phyloP scores from a whole-genome alignment of 2,797 vertebrate species.

The Rhadinocentrus ornatus region DNA sequence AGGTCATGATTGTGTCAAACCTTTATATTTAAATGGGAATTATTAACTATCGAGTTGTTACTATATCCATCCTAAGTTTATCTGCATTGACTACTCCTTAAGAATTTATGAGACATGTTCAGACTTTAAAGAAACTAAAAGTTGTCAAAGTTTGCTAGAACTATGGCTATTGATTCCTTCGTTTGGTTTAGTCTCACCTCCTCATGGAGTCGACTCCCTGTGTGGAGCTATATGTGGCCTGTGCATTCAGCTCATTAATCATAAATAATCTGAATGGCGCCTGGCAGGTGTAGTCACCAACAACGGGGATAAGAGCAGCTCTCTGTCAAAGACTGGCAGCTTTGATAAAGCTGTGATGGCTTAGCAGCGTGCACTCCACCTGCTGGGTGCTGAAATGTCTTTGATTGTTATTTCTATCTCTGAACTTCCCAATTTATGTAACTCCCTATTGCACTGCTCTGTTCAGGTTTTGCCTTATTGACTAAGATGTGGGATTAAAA shows the following conservation, averaged over 20 bases:
- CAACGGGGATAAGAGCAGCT: slow-evolving; percentile 56
- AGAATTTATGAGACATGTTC: neutral
- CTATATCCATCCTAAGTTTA: neutral
- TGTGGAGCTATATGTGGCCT: slow-evolving; percentile 30
- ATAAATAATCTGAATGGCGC: slow-evolving; percentile 46
- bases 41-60: neutral
- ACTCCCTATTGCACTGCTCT: slow-evolving; percentile 11
- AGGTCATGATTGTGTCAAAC: too few relatives aligned
- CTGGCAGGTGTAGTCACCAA: slow-evolving; percentile 48
- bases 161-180: slow-evolving; percentile 32
- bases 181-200: slow-evolving; percentile 18
- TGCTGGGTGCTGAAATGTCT: slow-evolving; percentile 28
- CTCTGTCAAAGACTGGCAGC: slow-evolving; percentile 28
- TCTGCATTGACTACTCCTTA: neutral
- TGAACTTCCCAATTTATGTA: slow-evolving; percentile 19
- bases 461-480: slow-evolving; percentile 7
- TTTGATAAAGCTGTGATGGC: slow-evolving; percentile 49
- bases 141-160: neutral
- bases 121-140: neutral
- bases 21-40: neutral
- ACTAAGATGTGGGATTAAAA: slow-evolving; percentile 21
- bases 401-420: slow-evolving; percentile 15
- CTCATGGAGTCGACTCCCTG: slow-evolving; percentile 18
- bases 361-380: slow-evolving; percentile 31
- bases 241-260: slow-evolving; percentile 61